Evolutionary conservation across 2,797 vertebrate species (phyloP), one percentile per base, ranked within the genome.

Genomic region (Amblyraja radiata): DNA sequence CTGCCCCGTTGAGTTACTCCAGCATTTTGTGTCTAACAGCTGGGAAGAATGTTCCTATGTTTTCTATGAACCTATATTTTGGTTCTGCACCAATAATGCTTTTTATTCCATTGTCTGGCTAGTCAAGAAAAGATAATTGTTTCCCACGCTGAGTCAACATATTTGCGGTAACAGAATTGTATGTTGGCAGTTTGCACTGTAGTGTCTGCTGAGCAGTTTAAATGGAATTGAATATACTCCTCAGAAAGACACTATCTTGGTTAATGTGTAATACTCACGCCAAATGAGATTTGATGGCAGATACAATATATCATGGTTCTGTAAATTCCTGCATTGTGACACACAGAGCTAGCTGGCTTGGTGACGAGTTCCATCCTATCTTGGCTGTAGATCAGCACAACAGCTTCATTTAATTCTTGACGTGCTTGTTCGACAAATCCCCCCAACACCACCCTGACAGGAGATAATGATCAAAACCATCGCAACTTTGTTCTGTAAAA

Each of bases 71-170:
- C 0, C n/a, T 68, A 36, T 36, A 88, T 18, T 68, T 88, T 63
- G 32, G 16, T 65, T 36, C 84, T 68, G n/a, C 32, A 68, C 68
- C 36, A 36, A 36, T 21, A 68, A n/a, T 36, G n/a, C 25, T 88
- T 65, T 18, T 65, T n/a, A 65, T 65, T 88, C 61, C 61, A 65
- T 68, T 36, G 84, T 61, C 25, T 84, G 54, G 58, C 13, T 11
- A 68, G n/a, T 88, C 63, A 88, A 58, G 63, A 21, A 32, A 68
- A 21, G 63, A 68, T 88, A 6, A 86, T 63, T 6, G 6, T 36
- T 88, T 68, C n/a, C 84, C 65, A 88, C 2, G 5, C 16, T 88
- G 63, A 88, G 63, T 88, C 84, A 88, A 88, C 63, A 88, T 32
- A 68, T 21, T 88, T 68, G n/a, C 0, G 84, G n/a, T 32, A 88